A percentile compares a stretch with the other conserved stretches of the same genome.
Evolutionary conservation across 2,797 vertebrate species (phyloP).

Genomic region (Aplochiton taeniatus): DNA sequence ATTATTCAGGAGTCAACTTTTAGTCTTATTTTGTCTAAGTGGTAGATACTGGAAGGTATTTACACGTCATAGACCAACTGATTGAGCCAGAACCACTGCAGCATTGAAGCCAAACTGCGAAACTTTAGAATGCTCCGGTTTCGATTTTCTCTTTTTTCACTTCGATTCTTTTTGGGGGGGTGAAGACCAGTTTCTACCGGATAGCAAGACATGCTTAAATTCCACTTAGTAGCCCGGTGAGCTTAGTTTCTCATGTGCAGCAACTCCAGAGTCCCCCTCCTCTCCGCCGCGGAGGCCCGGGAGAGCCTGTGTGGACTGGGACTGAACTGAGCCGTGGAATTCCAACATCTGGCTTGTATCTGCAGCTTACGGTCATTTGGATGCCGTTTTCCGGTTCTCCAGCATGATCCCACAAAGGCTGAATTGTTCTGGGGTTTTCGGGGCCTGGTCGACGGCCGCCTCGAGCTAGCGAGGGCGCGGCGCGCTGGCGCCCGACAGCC

Average conservation of each 20-base stretch:
- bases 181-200: conserved; percentile 16
- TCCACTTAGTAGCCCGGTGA: conserved; percentile 29
- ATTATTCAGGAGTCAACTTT: too few relatives aligned
- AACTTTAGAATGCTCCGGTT: too few relatives aligned
- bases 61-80: too few relatives aligned
- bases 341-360: conserved; percentile 88
- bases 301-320: conserved; percentile 75
- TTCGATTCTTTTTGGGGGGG: too few relatives aligned
- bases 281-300: conserved; percentile 66
- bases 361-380: conserved; percentile 83
- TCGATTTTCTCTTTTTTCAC: too few relatives aligned
- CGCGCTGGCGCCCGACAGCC: conserved; percentile 78
- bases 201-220: conserved; percentile 28
- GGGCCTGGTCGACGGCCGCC: conserved; percentile 65
- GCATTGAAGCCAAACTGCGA: too few relatives aligned
- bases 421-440: conserved; percentile 81
- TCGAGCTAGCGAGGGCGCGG: conserved; percentile 67
- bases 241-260: conserved; percentile 37
- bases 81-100: too few relatives aligned
- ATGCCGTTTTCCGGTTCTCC: conserved; percentile 80
- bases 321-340: conserved; percentile 79
- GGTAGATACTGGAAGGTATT: too few relatives aligned
- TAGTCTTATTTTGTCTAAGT: too few relatives aligned
- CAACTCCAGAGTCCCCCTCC: conserved; percentile 51
- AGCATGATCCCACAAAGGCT: conserved; percentile 82